Base-by-base conservation (phyloP, 2,113 vertebrate genomes). In the Puffinus mauretanicus region DNA sequence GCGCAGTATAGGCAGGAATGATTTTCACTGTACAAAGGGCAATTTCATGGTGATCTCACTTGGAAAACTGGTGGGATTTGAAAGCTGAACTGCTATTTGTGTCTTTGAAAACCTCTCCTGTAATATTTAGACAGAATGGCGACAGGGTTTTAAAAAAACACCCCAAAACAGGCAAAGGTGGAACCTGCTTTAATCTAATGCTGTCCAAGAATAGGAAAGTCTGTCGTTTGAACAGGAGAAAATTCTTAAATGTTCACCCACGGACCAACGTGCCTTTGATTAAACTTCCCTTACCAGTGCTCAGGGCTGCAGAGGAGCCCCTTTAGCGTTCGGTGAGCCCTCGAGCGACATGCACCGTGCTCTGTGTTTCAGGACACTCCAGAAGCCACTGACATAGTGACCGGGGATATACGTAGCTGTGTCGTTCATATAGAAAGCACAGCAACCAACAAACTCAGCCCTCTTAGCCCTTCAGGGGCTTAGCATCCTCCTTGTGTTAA, bases 1-100 rank as follows among this genome's bases (percentile, higher is more conserved):
- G 80, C 0, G 4, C 72, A 83, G 86, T 42, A 93, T 2, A 92
- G 92, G 55, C 86, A 94, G 72, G 76, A 88, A 66, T 16, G 82
- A 9, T 78, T 95, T 92, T 75, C 72, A 82, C 42, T 71, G 60
- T 25, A 94, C 94, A 96, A 96, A 96, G 86, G 80, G 80, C 64
- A 93, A 95, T 93, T 93, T 94, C 86, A 94, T 95, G 92, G 82
- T 64, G 69, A 79, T 86, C 52, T 92, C 82, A 64, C 76, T 92
- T 15, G 67, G 72, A 95, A 83, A 86, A 65, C 46, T 86, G 88
- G 62, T 82, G 67, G 85, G 82, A 84, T 21, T 20, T 91, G 77
- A 79, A 65, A 88, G 54, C 52, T 75, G 92, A 92, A 61, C 72
- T 88, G 80, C 36, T 87, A 4, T 82, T 83, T 84, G 12, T 84